A percentile compares a stretch with the other conserved stretches of the same genome.
Conservation (phyloP, 2,888 invertebrate genomes). For the Nowickia ferox region DNA sequence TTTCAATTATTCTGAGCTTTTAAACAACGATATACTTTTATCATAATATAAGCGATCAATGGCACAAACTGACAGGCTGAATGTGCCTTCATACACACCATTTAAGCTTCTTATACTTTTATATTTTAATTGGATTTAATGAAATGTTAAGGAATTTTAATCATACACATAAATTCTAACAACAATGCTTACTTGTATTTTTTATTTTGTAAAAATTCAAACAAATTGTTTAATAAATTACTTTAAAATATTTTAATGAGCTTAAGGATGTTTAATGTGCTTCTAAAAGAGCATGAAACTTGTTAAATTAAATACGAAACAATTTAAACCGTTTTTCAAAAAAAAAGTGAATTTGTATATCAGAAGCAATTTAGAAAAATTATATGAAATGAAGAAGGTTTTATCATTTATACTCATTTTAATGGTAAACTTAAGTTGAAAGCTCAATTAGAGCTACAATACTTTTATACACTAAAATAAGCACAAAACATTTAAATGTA, state of each 20-base stretch:
- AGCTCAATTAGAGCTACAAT: slow-evolving; percentile 32
- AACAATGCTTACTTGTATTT: not conserved
- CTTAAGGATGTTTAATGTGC: not conserved
- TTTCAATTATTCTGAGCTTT: too few species aligned
- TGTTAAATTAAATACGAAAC: slow-evolving; percentile 26
- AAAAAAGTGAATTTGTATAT: not conserved
- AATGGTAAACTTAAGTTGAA: slow-evolving; percentile 47
- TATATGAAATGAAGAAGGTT: not conserved
- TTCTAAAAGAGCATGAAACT: not conserved
- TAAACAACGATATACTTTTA: too few species aligned
- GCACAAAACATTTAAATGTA: not conserved
- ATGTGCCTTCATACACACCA: too few species aligned
- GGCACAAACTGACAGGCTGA: not conserved
- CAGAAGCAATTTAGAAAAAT: slow-evolving; percentile 6
- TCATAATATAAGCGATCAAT: not conserved
- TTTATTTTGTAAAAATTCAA: not conserved
- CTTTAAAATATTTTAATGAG: slow-evolving; percentile 49
- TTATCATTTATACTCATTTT: slow-evolving; percentile 47
- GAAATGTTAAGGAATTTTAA: slow-evolving; percentile 37
- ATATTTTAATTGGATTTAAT: slow-evolving; percentile 9
- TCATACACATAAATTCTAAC: slow-evolving; percentile 21
- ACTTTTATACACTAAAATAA: not conserved
- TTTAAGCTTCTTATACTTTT: not conserved
- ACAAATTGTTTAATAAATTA: slow-evolving; percentile 48
- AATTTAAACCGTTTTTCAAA: slow-evolving; percentile 20